Evolutionary conservation across 2,888 invertebrate species (phyloP).

Genomic region (Melanotus villosus): DNA sequence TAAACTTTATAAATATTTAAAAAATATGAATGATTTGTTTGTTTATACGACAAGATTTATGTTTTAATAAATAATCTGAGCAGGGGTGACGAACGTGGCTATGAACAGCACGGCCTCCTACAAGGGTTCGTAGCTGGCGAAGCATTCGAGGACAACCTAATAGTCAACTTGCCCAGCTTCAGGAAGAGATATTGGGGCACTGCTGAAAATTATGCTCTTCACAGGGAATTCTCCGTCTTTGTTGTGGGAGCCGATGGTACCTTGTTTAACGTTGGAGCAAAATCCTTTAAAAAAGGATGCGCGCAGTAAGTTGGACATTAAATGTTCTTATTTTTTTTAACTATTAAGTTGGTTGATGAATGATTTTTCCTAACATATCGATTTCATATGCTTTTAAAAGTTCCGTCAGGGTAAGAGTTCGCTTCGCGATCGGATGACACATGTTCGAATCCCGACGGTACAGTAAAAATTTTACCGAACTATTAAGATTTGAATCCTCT

Average conservation of each 20-base stretch:
- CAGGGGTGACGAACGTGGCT: slow-evolving; percentile 67
- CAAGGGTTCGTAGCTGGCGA: slow-evolving; percentile 73
- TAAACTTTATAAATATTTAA: too few relatives aligned
- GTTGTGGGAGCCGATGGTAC: slow-evolving; percentile 71
- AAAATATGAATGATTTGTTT: too few relatives aligned
- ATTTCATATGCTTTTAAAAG: too few relatives aligned
- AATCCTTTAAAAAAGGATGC: slow-evolving; percentile 70
- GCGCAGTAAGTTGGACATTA: slow-evolving; percentile 75
- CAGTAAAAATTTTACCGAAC: too few relatives aligned
- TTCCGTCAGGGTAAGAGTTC: too few relatives aligned
- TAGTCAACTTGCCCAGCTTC: slow-evolving; percentile 69
- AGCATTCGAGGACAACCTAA: slow-evolving; percentile 64
- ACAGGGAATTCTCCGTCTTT: slow-evolving; percentile 59
- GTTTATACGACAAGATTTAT: too few relatives aligned
- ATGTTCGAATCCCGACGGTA: too few relatives aligned
- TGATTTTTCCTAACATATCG: too few relatives aligned
- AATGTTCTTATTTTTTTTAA: slow-evolving; percentile 13
- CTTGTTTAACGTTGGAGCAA: slow-evolving; percentile 71
- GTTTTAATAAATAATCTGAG: not conserved
- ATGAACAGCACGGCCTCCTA: slow-evolving; percentile 76
- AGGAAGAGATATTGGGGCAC: slow-evolving; percentile 56
- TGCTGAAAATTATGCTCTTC: slow-evolving; percentile 54
- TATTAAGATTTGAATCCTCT: too few relatives aligned
- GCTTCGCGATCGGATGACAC: too few relatives aligned
- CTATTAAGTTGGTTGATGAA: not conserved